These are phyloP conservation scores for Acrobasis suavella DNA, from an alignment of 2,888 invertebrate species.

Conservation along the genomic window DNA sequence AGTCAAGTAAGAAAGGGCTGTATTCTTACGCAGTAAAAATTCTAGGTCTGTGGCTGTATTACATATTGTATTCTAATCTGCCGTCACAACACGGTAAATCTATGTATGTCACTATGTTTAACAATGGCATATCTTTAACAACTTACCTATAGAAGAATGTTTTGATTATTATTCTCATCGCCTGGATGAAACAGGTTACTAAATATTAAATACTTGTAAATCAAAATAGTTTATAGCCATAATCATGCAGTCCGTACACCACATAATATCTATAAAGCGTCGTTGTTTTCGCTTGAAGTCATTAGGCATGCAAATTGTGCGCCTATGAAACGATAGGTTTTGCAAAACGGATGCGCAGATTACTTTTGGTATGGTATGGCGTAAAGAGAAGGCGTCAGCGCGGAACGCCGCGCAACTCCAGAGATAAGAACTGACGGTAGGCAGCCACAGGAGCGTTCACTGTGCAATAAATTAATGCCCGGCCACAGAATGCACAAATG, in stretches of 20 bases:
- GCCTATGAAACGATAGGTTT: constrained; percentile 41
- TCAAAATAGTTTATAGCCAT: constrained; percentile 17
- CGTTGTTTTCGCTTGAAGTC: constrained; percentile 25
- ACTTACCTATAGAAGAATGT: too few relatives aligned
- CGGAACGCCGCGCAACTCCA: constrained; percentile 56
- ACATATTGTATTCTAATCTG: too few relatives aligned
- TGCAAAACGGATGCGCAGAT: constrained; percentile 61
- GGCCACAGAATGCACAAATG: neutral
- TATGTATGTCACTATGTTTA: too few relatives aligned
- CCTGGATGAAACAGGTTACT: constrained; percentile 11
- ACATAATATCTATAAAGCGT: constrained; percentile 12
- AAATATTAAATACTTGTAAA: constrained; percentile 11
- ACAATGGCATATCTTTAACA: too few relatives aligned
- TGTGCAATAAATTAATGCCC: constrained; percentile 37
- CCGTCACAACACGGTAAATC: too few relatives aligned
- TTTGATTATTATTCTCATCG: neutral
- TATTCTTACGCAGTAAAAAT: too few relatives aligned
- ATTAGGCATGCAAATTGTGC: constrained; percentile 27
- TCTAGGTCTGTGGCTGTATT: too few relatives aligned
- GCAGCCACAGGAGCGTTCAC: constrained; percentile 47
- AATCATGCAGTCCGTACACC: neutral
- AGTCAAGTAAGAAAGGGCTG: too few relatives aligned
- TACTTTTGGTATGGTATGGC: constrained; percentile 60
- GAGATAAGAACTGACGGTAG: constrained; percentile 56
- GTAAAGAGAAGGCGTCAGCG: constrained; percentile 63